Evolutionary conservation across 2,888 invertebrate genomes (phyloP).

Genomic region (Drosophila cognata): DNA sequence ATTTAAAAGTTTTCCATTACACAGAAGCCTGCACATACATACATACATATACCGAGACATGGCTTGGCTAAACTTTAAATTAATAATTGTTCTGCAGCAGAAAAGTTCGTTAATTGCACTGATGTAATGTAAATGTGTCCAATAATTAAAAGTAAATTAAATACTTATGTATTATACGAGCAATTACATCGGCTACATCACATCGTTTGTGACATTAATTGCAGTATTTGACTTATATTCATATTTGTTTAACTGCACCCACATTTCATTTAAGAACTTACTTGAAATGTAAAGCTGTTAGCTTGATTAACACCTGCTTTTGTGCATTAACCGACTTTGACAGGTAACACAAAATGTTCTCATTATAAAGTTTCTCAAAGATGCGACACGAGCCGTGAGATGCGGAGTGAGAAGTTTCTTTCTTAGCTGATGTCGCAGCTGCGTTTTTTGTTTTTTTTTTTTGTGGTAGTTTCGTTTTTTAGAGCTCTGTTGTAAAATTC

Average conservation of each 20-base stretch:
- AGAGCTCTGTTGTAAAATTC: background rate
- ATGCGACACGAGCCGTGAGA: slow-evolving; percentile 2
- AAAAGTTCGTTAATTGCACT: slow-evolving; percentile 28
- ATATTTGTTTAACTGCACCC: background rate
- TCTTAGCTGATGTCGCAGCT: slow-evolving; percentile 17
- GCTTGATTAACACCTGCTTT: slow-evolving; percentile 2
- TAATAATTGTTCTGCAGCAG: slow-evolving; percentile 7
- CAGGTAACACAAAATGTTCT: background rate
- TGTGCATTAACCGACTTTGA: background rate
- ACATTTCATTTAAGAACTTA: background rate
- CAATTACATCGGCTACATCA: background rate
- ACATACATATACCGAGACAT: background rate
- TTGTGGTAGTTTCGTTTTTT: background rate
- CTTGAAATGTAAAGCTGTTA: background rate
- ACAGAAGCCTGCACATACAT: background rate
- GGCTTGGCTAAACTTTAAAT: slow-evolving; percentile 15
- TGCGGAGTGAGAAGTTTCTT: slow-evolving; percentile 1
- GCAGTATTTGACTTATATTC: background rate
- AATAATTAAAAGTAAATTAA: background rate
- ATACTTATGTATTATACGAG: background rate
- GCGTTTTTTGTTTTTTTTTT: slow-evolving; percentile 1
- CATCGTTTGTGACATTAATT: background rate
- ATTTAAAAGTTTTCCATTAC: slow-evolving; percentile 18
- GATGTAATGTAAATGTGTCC: slow-evolving; percentile 3
- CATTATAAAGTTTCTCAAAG: slow-evolving; percentile 1